phyloP scores from a whole-genome alignment of 2,797 vertebrate genomes.

The Pangasius mekongensis region DNA sequence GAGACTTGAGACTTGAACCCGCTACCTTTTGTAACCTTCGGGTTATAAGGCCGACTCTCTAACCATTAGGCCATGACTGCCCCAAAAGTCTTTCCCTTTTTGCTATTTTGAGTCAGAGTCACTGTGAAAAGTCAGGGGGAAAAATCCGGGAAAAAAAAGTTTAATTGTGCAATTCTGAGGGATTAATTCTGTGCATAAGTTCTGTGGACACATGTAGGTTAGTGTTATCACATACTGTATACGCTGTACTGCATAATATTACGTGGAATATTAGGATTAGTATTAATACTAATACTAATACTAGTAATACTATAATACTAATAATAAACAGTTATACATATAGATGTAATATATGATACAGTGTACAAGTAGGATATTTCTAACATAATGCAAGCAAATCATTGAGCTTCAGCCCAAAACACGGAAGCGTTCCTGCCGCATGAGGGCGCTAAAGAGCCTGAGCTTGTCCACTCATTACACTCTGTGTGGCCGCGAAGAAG shows the following conservation, averaged over 20 bases:
- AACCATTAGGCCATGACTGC: too few relatives aligned
- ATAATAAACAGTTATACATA: background rate
- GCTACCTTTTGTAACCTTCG: too few relatives aligned
- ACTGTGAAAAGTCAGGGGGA: background rate
- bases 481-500: background rate
- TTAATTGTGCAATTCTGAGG: background rate
- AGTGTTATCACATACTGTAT: background rate
- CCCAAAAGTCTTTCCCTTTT: background rate
- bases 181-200: background rate
- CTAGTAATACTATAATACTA: too few relatives aligned
- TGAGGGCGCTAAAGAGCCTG: background rate
- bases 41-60: too few relatives aligned
- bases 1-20: too few relatives aligned
- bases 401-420: background rate
- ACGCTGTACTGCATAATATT: background rate
- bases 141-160: background rate
- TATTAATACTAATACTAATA: too few relatives aligned
- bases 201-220: background rate
- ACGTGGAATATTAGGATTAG: background rate
- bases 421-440: background rate
- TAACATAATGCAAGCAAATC: background rate
- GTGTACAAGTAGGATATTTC: background rate
- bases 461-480: background rate
- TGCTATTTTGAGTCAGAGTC: background rate
- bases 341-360: background rate